Conservation (phyloP, 2,113 vertebrate genomes). For the Crocuta crocuta region DNA sequence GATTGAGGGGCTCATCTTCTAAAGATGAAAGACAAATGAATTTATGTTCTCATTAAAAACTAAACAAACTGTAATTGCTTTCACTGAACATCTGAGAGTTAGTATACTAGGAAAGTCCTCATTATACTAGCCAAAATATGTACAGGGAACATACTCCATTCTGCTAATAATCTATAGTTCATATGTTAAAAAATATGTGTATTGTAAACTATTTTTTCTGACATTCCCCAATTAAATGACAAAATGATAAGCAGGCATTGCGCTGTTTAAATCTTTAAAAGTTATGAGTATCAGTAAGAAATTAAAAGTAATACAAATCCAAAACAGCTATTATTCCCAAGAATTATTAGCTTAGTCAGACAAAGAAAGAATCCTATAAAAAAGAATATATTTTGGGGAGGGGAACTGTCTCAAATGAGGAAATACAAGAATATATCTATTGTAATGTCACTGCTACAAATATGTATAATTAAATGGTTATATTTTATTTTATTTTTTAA, state of each 20-base stretch:
- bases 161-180: not conserved
- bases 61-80: not conserved
- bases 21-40: not conserved
- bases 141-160: not conserved
- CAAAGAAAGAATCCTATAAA: not conserved
- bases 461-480: not conserved
- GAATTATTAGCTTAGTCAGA: not conserved
- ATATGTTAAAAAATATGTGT: not conserved
- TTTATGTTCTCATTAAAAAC: not conserved
- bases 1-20: not conserved
- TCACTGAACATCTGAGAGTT: not conserved
- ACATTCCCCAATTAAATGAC: not conserved
- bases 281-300: not conserved
- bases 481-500: not conserved
- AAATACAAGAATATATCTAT: not conserved
- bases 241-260: not conserved
- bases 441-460: not conserved
- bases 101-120: not conserved
- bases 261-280: not conserved
- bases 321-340: not conserved
- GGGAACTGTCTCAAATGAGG: not conserved
- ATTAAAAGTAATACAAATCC: not conserved
- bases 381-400: not conserved
- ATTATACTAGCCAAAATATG: not conserved
- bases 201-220: not conserved